Base-by-base conservation (phyloP, 1,140 invertebrate species). In the Zaprionus davidi region DNA sequence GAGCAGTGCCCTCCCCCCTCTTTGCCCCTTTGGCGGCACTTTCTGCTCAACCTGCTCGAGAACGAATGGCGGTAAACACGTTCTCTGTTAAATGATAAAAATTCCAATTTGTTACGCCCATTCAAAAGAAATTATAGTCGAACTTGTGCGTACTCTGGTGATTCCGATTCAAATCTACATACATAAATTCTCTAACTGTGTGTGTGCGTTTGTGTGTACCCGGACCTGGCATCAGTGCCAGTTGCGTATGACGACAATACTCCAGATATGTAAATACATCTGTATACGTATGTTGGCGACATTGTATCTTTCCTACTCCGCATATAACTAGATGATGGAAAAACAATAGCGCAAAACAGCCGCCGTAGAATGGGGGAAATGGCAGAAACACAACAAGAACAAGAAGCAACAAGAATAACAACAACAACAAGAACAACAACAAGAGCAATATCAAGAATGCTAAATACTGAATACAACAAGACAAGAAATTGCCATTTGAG, bases 401-500 rank as follows among this genome's bases (percentile, higher is more conserved):
- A 34, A 11, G 9, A 11, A 31, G 56, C 20, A 38, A 59, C 28
- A 31, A 6, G 1, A 28, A 28, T 6, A 28, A 71, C 13, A 57
- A 31, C 11, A 20, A 57, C 5, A 60, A 34, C n/a, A 41, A 41
- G 7, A 70, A 38, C 20, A 71, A 46, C 11, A 75, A 72, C 44
- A 46, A 34, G 76, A 76, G 71, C 68, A 11, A 34, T 34, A 34
- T 34, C 31, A 34, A 60, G 72, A 79, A 71, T 69, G 59, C 69
- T 70, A 72, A 76, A 57, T 77, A 79, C 15, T 34, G 17, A 46
- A n/a, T 38, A 38, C 13, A 38, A 44, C n/a, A 17, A 46, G 41
- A 46, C 79, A 79, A 79, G 77, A 82, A 79, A 82, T 76, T 72
- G 60, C 79, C 79, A 82, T 82, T 82, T 82, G 74, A 70, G 74